Percentiles rank a stretch among this genome's conserved stretches.
Conservation (phyloP, 2,888 invertebrate genomes). For the Acanthoscelides obtectus region DNA sequence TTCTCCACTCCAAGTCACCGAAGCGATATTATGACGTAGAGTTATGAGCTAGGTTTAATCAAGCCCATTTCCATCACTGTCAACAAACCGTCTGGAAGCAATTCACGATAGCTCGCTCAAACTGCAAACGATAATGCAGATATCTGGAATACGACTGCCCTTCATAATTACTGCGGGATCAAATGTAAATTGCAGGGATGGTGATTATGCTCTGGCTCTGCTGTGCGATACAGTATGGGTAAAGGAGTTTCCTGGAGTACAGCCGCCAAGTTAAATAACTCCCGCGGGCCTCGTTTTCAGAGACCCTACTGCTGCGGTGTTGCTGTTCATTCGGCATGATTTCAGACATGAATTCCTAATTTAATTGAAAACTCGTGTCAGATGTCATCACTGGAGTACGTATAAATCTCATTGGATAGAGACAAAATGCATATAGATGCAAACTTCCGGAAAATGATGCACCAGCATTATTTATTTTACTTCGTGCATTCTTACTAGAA, state of each 20-base stretch:
- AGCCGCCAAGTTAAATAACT: constrained; percentile 29
- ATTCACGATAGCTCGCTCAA: background rate
- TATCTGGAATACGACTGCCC: constrained; percentile 9
- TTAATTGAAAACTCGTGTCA: constrained; percentile 30
- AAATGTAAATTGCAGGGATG: constrained; percentile 31
- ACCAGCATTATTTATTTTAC: too few species aligned
- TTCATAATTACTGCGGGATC: constrained; percentile 23
- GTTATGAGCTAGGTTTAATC: background rate
- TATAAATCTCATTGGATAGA: background rate
- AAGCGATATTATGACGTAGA: background rate
- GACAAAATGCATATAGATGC: background rate
- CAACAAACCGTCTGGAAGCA: background rate
- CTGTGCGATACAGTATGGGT: constrained; percentile 24
- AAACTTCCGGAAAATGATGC: too few species aligned
- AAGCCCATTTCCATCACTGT: background rate
- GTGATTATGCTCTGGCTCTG: constrained; percentile 25
- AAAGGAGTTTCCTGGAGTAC: constrained; percentile 13
- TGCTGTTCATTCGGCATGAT: constrained; percentile 31
- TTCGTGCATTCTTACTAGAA: too few species aligned
- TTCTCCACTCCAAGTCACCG: background rate
- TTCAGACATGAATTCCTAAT: constrained; percentile 34
- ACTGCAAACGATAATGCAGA: constrained; percentile 12
- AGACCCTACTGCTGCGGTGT: too few species aligned
- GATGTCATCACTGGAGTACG: background rate
- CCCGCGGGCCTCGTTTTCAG: constrained; percentile 31